phyloP scores from a whole-genome alignment of 2,888 invertebrate genomes.

The Yponomeuta evonymella region DNA sequence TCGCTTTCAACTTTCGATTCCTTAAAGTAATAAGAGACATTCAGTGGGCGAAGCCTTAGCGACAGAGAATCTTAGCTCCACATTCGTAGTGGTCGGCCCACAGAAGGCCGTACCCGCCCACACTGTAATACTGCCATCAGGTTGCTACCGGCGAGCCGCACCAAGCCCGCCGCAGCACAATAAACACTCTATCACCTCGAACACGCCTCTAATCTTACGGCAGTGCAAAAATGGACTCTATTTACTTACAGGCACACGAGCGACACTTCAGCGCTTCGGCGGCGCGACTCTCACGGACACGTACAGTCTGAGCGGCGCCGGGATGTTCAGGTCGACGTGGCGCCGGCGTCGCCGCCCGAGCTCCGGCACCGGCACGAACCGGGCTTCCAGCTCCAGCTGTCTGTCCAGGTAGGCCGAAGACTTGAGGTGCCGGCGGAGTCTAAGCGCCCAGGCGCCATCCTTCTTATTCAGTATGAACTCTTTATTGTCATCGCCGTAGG shows the following conservation, averaged over 20 bases:
- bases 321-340: constrained; percentile 29
- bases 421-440: constrained; percentile 49
- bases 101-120: constrained; percentile 25
- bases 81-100: constrained; percentile 30
- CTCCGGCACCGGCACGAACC: constrained; percentile 47
- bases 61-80: background rate
- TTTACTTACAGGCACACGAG: background rate
- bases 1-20: background rate
- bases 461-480: constrained; percentile 54
- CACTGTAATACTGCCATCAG: constrained; percentile 64
- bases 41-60: background rate
- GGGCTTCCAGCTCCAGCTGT: constrained; percentile 61
- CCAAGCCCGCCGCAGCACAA: background rate
- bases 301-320: constrained; percentile 57
- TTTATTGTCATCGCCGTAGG: constrained; percentile 48
- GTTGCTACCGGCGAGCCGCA: constrained; percentile 27
- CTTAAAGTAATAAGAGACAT: background rate
- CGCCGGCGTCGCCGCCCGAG: constrained; percentile 30
- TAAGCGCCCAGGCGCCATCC: constrained; percentile 58
- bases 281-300: constrained; percentile 53
- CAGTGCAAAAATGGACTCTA: background rate
- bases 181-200: background rate
- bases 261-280: constrained; percentile 29
- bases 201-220: background rate
- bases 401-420: constrained; percentile 33